These are phyloP conservation scores for Hybos culiciformis DNA, from an alignment of 2,888 invertebrate species.

Conservation along the genomic window DNA sequence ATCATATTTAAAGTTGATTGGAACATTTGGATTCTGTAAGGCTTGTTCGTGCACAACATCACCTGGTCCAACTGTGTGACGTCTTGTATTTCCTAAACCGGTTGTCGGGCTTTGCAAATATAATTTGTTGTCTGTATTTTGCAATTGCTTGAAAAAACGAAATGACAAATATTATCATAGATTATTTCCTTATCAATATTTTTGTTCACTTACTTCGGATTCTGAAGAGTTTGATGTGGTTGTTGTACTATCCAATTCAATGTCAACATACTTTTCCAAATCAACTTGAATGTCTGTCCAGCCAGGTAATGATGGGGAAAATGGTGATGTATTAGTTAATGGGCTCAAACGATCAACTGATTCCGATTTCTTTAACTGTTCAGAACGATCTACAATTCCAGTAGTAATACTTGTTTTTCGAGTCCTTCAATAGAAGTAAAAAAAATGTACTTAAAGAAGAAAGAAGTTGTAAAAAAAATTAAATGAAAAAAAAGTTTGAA, in stretches of 20 bases:
- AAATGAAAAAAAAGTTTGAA: too few species aligned
- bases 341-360: constrained; percentile 33
- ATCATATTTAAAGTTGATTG: constrained; percentile 32
- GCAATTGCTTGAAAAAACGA: constrained; percentile 13
- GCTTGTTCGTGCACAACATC: constrained; percentile 75
- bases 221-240: too few species aligned
- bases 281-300: constrained; percentile 32
- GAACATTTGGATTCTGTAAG: constrained; percentile 38
- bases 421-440: constrained; percentile 20
- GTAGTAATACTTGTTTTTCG: constrained; percentile 51
- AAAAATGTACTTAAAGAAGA: too few species aligned
- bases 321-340: constrained; percentile 27
- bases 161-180: too few species aligned
- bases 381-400: constrained; percentile 43
- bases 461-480: too few species aligned
- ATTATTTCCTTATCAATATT: too few species aligned
- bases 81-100: constrained; percentile 45
- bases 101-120: constrained; percentile 18
- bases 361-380: constrained; percentile 32
- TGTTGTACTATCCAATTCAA: constrained; percentile 26
- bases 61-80: constrained; percentile 90
- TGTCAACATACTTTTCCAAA: constrained; percentile 33
- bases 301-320: constrained; percentile 20
- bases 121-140: constrained; percentile 20
- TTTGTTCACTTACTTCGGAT: too few species aligned